These are phyloP conservation scores for Fabriciana adippe DNA, from an alignment of 2,888 invertebrate species.

Conservation along the genomic window DNA sequence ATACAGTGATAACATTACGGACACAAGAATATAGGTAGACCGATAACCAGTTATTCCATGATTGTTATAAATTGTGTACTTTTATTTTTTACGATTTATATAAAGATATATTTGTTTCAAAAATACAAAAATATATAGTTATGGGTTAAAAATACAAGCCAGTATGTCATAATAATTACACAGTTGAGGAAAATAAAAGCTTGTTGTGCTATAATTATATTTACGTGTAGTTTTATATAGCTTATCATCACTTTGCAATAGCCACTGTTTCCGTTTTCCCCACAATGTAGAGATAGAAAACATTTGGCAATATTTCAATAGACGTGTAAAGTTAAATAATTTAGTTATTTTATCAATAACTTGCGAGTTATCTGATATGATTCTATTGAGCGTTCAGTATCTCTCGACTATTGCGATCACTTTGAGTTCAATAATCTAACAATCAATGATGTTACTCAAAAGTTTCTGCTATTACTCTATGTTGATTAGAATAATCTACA, in stretches of 20 bases:
- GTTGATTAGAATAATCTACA: not conserved
- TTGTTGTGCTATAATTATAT: conserved; percentile 26
- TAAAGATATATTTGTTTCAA: not conserved
- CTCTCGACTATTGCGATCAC: conserved; percentile 19
- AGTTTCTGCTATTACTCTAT: not conserved
- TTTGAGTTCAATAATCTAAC: conserved; percentile 12
- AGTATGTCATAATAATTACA: not conserved
- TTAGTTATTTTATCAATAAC: conserved; percentile 23
- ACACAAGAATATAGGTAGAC: conserved; percentile 34
- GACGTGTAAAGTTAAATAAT: not conserved
- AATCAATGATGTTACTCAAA: not conserved
- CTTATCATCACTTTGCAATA: conserved; percentile 44
- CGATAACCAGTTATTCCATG: conserved; percentile 34
- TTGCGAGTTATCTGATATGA: conserved; percentile 44
- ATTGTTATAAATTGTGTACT: conserved; percentile 13
- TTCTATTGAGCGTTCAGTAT: conserved; percentile 32
- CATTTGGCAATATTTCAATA: conserved; percentile 41
- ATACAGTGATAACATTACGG: conserved; percentile 36
- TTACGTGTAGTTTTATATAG: conserved; percentile 6
- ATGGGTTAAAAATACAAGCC: not conserved
- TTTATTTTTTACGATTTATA: conserved; percentile 5
- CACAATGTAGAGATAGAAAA: conserved; percentile 45
- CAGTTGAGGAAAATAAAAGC: conserved; percentile 26
- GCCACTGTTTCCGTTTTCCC: conserved; percentile 53
- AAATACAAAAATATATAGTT: too few species aligned